phyloP scores from a whole-genome alignment of 1,140 invertebrate species.

The Drosophila ironensis region DNA sequence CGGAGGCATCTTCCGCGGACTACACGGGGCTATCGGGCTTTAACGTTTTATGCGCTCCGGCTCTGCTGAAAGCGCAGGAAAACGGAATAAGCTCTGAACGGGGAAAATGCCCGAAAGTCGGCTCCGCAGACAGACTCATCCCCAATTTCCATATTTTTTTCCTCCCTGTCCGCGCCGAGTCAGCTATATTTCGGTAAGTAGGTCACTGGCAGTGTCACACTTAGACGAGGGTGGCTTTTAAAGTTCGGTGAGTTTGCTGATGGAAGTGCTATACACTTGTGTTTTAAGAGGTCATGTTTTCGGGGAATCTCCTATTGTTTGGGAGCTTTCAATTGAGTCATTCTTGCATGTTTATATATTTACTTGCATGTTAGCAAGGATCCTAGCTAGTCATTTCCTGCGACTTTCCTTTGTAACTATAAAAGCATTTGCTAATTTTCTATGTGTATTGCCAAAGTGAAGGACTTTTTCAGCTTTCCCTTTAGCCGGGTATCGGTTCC shows the following conservation, averaged over 20 bases:
- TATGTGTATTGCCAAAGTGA: too few relatives aligned
- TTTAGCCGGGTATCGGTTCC: too few relatives aligned
- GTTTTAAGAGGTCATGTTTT: not conserved
- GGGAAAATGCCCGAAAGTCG: not conserved
- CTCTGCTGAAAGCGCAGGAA: not conserved
- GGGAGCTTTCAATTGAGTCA: too few relatives aligned
- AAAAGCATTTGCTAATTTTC: too few relatives aligned
- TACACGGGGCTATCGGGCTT: not conserved
- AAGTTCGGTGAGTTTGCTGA: too few relatives aligned
- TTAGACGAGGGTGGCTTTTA: constrained; percentile 26
- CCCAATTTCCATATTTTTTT: not conserved
- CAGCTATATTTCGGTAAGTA: constrained; percentile 57
- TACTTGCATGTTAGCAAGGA: too few relatives aligned
- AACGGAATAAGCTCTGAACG: not conserved
- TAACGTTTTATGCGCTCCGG: not conserved
- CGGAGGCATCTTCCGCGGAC: too few relatives aligned
- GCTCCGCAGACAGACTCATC: not conserved
- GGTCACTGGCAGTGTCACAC: constrained; percentile 60
- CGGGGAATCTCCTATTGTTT: too few relatives aligned
- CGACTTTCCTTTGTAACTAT: too few relatives aligned
- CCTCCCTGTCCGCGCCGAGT: constrained; percentile 16
- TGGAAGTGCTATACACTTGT: not conserved
- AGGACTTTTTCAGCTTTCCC: too few relatives aligned
- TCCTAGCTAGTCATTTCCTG: too few relatives aligned
- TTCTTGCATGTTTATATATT: too few relatives aligned